Conservation (phyloP, 1,140 invertebrate genomes). For the Meteorus sp. region DNA sequence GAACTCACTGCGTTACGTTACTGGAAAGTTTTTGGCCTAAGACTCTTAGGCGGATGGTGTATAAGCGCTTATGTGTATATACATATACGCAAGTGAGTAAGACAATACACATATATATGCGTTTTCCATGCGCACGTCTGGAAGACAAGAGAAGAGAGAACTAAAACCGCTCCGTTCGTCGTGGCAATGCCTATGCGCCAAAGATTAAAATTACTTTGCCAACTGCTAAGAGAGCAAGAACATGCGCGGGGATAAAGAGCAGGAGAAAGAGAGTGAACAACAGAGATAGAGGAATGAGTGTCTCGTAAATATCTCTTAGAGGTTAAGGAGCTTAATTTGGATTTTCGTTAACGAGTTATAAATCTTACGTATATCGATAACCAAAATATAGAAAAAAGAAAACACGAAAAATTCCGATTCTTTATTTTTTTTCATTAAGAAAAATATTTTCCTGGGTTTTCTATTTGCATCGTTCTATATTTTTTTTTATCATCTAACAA, state of each 20-base stretch:
- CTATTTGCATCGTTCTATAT: too few species aligned
- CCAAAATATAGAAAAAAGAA: too few species aligned
- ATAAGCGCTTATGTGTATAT: conserved; percentile 42
- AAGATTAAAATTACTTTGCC: conserved; percentile 60
- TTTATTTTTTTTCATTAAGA: too few species aligned
- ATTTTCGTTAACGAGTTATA: conserved; percentile 59
- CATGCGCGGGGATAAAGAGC: not conserved
- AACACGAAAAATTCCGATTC: too few species aligned
- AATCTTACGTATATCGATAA: too few species aligned
- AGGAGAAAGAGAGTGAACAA: not conserved
- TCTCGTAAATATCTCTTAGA: conserved; percentile 59
- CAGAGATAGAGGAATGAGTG: conserved; percentile 27
- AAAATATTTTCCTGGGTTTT: too few species aligned
- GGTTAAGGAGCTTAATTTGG: conserved; percentile 60
- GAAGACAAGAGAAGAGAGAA: too few species aligned
- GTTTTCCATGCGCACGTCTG: conserved; percentile 18
- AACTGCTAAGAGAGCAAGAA: conserved; percentile 36
- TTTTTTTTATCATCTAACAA: conserved; percentile 31
- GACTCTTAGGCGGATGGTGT: conserved; percentile 51
- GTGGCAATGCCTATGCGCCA: conserved; percentile 35
- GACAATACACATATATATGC: conserved; percentile 10
- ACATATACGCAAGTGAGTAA: conserved; percentile 1
- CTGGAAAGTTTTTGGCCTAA: conserved; percentile 52
- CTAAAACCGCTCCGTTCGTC: conserved; percentile 25
- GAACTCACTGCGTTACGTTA: conserved; percentile 48